Evolutionary conservation across 2,797 vertebrate species (phyloP).

Genomic region (Urocyon cinereoargenteus): DNA sequence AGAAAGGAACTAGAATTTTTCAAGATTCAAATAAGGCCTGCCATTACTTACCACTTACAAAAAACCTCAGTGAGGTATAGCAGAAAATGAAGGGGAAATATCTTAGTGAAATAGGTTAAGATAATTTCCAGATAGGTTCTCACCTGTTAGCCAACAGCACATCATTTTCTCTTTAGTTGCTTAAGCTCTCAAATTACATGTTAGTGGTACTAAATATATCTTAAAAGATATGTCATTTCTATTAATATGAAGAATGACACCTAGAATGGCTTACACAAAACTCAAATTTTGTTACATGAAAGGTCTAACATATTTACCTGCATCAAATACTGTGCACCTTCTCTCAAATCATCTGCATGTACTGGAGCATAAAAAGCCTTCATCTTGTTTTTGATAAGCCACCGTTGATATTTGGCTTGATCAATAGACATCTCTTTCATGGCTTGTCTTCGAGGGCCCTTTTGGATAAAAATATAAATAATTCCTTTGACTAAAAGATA

Average conservation of each 20-base stretch:
- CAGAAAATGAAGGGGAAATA: neutral
- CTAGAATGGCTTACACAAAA: neutral
- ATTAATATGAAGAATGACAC: conserved; percentile 44
- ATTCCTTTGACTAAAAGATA: conserved; percentile 44
- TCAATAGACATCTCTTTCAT: conserved; percentile 96
- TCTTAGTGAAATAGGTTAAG: neutral
- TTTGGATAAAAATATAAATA: conserved; percentile 53
- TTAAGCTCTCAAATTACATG: neutral
- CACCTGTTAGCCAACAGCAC: neutral
- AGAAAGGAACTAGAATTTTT: neutral
- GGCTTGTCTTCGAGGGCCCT: conserved; percentile 96
- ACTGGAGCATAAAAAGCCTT: conserved; percentile 98
- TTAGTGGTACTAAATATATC: conserved; percentile 11
- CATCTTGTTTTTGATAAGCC: conserved; percentile 97
- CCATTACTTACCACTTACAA: neutral
- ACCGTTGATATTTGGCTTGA: conserved; percentile 94
- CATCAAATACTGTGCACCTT: conserved; percentile 96
- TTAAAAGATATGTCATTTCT: neutral
- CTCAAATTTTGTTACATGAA: neutral
- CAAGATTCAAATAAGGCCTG: conserved; percentile 9
- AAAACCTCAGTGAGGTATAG: neutral
- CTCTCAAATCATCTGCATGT: conserved; percentile 96
- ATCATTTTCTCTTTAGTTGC: neutral
- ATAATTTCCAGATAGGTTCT: neutral
- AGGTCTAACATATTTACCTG: conserved; percentile 89